Evolutionary conservation across 2,113 vertebrate genomes (phyloP), one percentile per base, ranked within the genome.

Genomic region (Rhabdomys dilectus): DNA sequence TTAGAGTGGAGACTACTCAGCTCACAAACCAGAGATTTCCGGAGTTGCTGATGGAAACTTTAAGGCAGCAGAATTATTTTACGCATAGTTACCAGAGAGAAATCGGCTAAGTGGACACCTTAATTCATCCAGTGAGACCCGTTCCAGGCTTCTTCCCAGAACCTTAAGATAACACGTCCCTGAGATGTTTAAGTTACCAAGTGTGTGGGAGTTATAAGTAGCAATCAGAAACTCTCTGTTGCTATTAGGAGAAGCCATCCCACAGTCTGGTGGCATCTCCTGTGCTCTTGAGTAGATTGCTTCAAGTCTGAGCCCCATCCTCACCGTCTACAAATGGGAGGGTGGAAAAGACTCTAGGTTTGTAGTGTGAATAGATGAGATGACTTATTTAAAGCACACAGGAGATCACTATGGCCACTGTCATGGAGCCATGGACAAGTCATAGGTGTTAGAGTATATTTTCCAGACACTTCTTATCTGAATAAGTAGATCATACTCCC

Each of bases 131-230:
- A 78, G 53, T 42, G 88, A 95, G 91, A 91, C 64, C 29, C 88
- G 53, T 58, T 73, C 58, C 77, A 80, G 88, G 84, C 19, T 39
- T 80, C 84, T 86, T 48, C 60, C 70, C 84, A 42, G 80, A 56
- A 84, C 68, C 56, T 26, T 62, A 68, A 85, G 64, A 45, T 29
- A n/a, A 68, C 42, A 51, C 21, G 21, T 53, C 78, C 82, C 60
- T 53, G 72, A 51, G 76, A 58, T 66, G 21, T 88, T 78, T 24
- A 96, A 91, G 91, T 88, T 45, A 73, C 53, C 22, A 68, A 56
- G n/a, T 91, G 66, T 81, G 42, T 36, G 29, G 48, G 64, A 89
- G 75, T 90, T 82, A 82, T 26, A 82, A 89, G 58, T 58, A 87
- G 48, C 51, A 87, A 16, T 24, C 34, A 56, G 91, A 93, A 94